Percentiles rank a stretch among this genome's conserved stretches.
phyloP scores from a whole-genome alignment of 2,888 invertebrate genomes.

The Branchipolynoe longqiensis region DNA sequence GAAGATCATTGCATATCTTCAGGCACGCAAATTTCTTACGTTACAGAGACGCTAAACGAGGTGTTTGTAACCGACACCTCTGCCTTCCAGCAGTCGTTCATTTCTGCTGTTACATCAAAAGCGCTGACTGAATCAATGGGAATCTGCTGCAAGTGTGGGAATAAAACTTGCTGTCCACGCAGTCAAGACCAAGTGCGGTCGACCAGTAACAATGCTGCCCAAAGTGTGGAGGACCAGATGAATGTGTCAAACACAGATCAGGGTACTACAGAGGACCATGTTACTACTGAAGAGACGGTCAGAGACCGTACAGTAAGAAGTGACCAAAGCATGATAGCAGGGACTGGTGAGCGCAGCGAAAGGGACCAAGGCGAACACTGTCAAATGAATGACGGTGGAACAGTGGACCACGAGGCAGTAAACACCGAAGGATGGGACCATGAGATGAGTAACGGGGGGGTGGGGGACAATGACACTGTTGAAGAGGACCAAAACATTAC shows the following conservation, averaged over 20 bases:
- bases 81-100: conserved; percentile 41
- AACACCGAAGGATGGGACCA: not conserved
- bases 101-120: conserved; percentile 37
- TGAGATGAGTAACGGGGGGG: not conserved
- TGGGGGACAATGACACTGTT: not conserved
- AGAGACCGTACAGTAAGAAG: too few relatives aligned
- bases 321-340: too few relatives aligned
- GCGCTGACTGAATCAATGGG: conserved; percentile 44
- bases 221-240: not conserved
- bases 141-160: conserved; percentile 45
- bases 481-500: not conserved
- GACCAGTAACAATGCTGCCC: not conserved
- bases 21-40: conserved; percentile 59
- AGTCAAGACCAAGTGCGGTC: not conserved
- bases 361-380: too few relatives aligned
- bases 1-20: conserved; percentile 21
- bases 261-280: not conserved
- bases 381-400: not conserved
- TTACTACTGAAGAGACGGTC: not conserved
- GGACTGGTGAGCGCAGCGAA: too few relatives aligned
- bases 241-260: conserved; percentile 10
- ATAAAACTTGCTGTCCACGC: conserved; percentile 24
- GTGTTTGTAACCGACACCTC: conserved; percentile 63
- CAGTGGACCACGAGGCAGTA: not conserved
- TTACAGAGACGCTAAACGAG: conserved; percentile 65